Percentiles rank a stretch among this genome's conserved stretches.
These are phyloP conservation scores for Hanleya hanleyi DNA, from an alignment of 2,888 invertebrate species.

Conservation along the genomic window DNA sequence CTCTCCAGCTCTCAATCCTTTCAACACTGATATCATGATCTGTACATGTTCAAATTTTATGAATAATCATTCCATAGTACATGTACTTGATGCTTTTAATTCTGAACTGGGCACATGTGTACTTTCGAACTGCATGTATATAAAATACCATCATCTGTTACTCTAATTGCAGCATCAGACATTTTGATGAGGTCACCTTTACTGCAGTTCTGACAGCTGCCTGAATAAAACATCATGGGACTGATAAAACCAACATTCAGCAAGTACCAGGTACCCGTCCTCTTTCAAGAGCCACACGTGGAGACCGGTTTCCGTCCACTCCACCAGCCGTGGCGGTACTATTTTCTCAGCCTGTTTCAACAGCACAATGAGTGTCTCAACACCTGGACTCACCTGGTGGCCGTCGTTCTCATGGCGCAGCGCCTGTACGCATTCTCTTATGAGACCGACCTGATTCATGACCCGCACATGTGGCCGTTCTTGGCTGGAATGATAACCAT, in stretches of 20 bases:
- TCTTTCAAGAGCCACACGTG: constrained; percentile 70
- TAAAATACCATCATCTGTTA: too few relatives aligned
- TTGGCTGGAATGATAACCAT: constrained; percentile 63
- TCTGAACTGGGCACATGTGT: too few relatives aligned
- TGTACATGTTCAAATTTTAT: too few relatives aligned
- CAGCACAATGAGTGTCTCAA: constrained; percentile 72
- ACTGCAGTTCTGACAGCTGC: too few relatives aligned
- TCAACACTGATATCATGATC: too few relatives aligned
- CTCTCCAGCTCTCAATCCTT: too few relatives aligned
- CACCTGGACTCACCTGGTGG: constrained; percentile 70
- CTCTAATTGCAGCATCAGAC: too few relatives aligned
- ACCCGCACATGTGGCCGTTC: constrained; percentile 70
- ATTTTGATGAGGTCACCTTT: too few relatives aligned
- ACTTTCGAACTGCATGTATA: too few relatives aligned
- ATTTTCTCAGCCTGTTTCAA: constrained; percentile 62
- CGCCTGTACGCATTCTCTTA: constrained; percentile 48
- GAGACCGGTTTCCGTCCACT: constrained; percentile 68
- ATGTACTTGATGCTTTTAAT: too few relatives aligned
- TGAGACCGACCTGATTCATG: constrained; percentile 61
- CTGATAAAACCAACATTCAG: constrained; percentile 49
- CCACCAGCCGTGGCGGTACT: constrained; percentile 69
- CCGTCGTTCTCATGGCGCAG: constrained; percentile 46
- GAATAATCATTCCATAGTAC: too few relatives aligned
- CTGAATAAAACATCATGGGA: too few relatives aligned
- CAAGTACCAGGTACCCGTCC: constrained; percentile 60